These are phyloP conservation scores for Coelopa pilipes DNA, from an alignment of 2,888 invertebrate species.

Conservation along the genomic window DNA sequence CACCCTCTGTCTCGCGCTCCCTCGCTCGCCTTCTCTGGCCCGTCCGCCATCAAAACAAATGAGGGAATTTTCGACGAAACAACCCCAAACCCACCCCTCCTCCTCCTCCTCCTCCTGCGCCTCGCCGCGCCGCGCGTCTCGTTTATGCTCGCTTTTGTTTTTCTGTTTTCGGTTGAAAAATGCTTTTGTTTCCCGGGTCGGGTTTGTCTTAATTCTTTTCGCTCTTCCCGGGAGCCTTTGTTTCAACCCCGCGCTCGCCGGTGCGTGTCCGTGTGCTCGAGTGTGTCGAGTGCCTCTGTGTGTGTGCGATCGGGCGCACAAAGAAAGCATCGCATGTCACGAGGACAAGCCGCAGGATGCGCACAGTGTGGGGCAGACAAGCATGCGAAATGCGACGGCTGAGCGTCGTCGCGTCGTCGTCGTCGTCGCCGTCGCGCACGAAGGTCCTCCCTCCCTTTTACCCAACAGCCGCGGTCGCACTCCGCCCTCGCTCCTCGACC, in stretches of 20 bases:
- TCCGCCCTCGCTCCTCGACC: no score
- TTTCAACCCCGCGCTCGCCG: not conserved
- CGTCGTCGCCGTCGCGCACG: no score
- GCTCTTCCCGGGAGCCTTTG: constrained; percentile 13
- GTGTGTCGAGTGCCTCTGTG: not conserved
- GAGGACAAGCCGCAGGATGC: constrained; percentile 24
- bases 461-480: no score
- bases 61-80: constrained; percentile 27
- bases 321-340: constrained; percentile 32
- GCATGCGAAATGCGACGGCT: constrained; percentile 15
- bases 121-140: not conserved
- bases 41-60: constrained; percentile 28
- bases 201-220: constrained; percentile 32
- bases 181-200: constrained; percentile 36
- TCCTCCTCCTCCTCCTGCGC: not conserved
- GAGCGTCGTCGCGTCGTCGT: not conserved
- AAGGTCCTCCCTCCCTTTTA: no score
- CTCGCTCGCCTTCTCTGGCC: not conserved
- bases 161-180: constrained; percentile 32
- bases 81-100: not conserved
- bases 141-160: constrained; percentile 10
- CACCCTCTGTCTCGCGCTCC: not conserved
- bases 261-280: not conserved
- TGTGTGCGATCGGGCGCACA: constrained; percentile 8
- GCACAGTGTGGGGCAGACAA: constrained; percentile 28